Evolutionary conservation across 2,888 invertebrate species (phyloP), one percentile per base, ranked within the genome.

Genomic region (Monoplex corrugatus): DNA sequence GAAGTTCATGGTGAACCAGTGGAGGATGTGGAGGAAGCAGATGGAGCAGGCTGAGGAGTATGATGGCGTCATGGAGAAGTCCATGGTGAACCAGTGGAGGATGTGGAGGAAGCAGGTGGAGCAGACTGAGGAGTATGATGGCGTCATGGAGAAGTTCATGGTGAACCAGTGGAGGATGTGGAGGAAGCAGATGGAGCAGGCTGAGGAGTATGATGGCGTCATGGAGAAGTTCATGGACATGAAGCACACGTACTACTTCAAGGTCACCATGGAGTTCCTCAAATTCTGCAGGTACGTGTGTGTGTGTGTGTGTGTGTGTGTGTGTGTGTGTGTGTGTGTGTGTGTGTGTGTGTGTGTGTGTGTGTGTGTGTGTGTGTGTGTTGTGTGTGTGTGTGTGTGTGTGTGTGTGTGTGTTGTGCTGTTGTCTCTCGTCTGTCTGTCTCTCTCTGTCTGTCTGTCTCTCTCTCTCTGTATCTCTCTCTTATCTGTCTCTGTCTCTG

Each of bases 141-240:
- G 72, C 50, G 10, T 84, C 3, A 72, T 86, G 85, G 82, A 57
- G 35, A 57, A 43, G 35, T 86, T 44, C 63, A 88, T 88, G 88
- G 82, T 83, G 72, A 44, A 84, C 40, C 88, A 88, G 84, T 88
- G 88, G 88, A 83, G 43, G 72, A 88, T 88, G 88, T 88, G 88
- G 88, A 83, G 84, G 75, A 3, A 38, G 13, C 63, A 83, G 57
- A 23, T 88, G 72, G 44, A 83, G 0, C 84, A 84, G 84, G 40
- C 57, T 23, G 83, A 88, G 19, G 88, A 68, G 45, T 88, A 72
- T 38, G 85, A 86, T 40, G 75, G 72, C 50, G 10, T 84, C 3
- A 72, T 86, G 85, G 82, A 57, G 35, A 57, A 43, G 35, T 86
- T 78, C 89, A 32, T 19, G 32, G 89, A 89, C 57, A 85, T 85